phyloP scores from a whole-genome alignment of 2,797 vertebrate genomes.

The Cirrhinus molitorella region DNA sequence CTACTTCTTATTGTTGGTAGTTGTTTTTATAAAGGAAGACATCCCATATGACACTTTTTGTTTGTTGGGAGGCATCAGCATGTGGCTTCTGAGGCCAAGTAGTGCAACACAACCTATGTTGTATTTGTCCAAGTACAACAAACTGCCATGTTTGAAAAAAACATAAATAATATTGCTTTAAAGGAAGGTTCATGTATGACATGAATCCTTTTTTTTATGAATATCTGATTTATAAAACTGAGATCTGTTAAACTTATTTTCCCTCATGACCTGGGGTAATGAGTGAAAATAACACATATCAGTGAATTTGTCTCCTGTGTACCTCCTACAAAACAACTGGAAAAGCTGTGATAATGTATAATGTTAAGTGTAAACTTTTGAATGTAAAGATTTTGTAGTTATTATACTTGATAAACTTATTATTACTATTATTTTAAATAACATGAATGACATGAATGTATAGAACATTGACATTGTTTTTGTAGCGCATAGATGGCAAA shows the following conservation, averaged over 20 bases:
- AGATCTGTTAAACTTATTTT: background rate
- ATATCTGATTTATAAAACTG: too few relatives aligned
- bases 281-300: background rate
- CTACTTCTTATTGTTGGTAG: background rate
- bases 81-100: slow-evolving; percentile 29
- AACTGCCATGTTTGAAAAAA: slow-evolving; percentile 10
- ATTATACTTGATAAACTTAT: background rate
- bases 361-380: background rate
- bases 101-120: slow-evolving; percentile 27
- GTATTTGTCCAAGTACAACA: slow-evolving; percentile 30
- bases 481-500: background rate
- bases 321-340: background rate
- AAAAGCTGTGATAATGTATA: background rate
- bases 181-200: background rate
- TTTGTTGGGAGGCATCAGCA: background rate
- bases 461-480: background rate
- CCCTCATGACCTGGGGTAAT: background rate
- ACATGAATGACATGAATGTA: too few relatives aligned
- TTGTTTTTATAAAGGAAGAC: background rate
- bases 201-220: background rate
- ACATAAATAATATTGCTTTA: background rate
- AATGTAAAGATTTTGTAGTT: background rate
- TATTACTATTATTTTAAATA: too few relatives aligned
- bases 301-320: background rate
- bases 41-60: slow-evolving; percentile 18